These are phyloP conservation scores for Semnornis frantzii DNA, from an alignment of 2,113 vertebrate genomes.

Conservation along the genomic window DNA sequence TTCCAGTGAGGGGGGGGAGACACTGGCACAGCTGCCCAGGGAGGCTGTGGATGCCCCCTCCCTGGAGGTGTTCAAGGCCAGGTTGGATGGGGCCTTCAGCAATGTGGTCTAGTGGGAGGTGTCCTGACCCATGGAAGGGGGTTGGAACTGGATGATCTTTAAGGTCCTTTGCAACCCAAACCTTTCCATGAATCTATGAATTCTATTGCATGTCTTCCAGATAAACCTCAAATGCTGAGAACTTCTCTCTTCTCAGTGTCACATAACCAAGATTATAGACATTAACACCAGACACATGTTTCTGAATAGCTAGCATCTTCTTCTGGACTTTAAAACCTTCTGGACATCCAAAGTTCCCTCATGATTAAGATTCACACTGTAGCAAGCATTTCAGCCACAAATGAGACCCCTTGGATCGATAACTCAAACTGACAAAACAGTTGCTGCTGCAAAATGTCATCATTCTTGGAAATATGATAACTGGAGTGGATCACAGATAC, in stretches of 20 bases:
- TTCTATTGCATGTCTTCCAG: not conserved
- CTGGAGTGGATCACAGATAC: not conserved
- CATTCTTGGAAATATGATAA: not conserved
- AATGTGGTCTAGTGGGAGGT: no score
- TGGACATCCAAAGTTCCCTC: not conserved
- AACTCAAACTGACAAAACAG: not conserved
- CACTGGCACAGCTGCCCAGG: no score
- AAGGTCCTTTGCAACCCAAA: no score
- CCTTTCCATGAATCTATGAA: no score
- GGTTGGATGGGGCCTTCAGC: no score
- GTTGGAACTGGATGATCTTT: no score
- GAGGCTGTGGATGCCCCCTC: no score
- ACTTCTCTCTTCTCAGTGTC: not conserved
- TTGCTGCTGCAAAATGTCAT: not conserved
- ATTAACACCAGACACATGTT: fast-evolving
- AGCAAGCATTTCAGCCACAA: not conserved
- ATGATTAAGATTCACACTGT: not conserved
- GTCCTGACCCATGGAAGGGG: no score
- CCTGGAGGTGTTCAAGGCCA: no score
- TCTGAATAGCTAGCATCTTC: not conserved
- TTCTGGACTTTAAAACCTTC: not conserved
- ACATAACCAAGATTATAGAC: not conserved
- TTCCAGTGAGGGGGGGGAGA: no score
- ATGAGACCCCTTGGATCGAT: not conserved
- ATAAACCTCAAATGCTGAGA: not conserved